Evolutionary conservation across 1,140 invertebrate species (phyloP), one percentile per base, ranked within the genome.

Genomic region (Thaumatotibia leucotreta): DNA sequence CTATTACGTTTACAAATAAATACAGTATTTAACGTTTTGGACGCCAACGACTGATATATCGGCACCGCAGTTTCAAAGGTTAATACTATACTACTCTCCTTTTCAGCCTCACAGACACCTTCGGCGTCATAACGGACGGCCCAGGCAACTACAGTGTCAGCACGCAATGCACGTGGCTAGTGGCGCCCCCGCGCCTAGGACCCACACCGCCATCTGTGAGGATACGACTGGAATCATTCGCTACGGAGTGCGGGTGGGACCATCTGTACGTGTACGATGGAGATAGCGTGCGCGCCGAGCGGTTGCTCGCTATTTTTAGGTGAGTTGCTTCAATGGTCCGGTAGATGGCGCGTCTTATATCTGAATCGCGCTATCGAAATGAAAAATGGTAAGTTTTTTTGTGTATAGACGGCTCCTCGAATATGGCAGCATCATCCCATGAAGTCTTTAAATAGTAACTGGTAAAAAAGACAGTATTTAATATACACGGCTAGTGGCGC

Each of bases 191-290:
- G 1, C 70, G 75, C 45, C 69, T 89, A 6, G 83, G 92, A 61
- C 86, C 89, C 1, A 72, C 80, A 5, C 92, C 93, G 52, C 92
- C 94, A 1, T 93, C 94, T 9, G 95, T 98, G 72, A 93, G 96
- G 1, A 93, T 98, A 70, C 94, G 97, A 81, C 92, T 98, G 65
- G 95, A 97, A 75, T 96, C 97, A 88, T 99, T 99, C 92, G 97
- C 97, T 39, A 99, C 98, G 0, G 98, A 99, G 93, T 99, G 98
- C 90, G 97, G 97, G 52, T 99, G 98, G 98, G 98, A 99, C 93
- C 97, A 99, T 91, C 92, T 99, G 68, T 99, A 99, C 91, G 96
- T 99, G 66, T 99, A 97, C 88, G 98, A 99, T 93, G 98, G 98
- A 8, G 97, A 98, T 88, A 98, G 97, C 79, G 96, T 98, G 4